Percentiles rank a stretch among this genome's conserved stretches.
Evolutionary conservation across 2,113 vertebrate species (phyloP).

Genomic region (Tychaedon coryphoeus): DNA sequence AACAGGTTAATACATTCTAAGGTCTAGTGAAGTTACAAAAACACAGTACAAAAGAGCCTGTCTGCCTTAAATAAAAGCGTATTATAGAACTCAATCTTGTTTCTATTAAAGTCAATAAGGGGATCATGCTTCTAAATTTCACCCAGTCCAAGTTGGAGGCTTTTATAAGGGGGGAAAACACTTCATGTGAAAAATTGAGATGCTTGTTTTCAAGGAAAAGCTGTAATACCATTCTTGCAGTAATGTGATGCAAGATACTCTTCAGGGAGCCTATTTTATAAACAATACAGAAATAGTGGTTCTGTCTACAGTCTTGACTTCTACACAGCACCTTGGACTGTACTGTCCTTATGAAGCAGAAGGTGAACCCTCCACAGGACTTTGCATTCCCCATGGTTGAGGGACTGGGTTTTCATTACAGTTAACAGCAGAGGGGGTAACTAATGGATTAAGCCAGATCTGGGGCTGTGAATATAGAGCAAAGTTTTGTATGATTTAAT

Average conservation of each 20-base stretch:
- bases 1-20: conserved; percentile 18
- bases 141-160: neutral
- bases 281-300: neutral
- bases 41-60: neutral
- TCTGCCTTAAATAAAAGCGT: conserved; percentile 30
- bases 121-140: conserved; percentile 24
- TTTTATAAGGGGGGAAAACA: conserved; percentile 31
- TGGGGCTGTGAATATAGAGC: neutral
- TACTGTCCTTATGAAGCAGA: neutral
- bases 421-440: neutral
- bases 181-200: conserved; percentile 46
- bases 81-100: conserved; percentile 24
- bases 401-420: neutral
- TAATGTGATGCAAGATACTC: neutral
- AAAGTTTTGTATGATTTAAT: neutral
- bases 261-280: neutral
- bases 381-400: neutral
- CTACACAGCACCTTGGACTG: neutral
- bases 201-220: neutral
- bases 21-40: conserved; percentile 35
- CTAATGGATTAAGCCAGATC: neutral
- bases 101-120: conserved; percentile 3
- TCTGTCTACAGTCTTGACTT: neutral
- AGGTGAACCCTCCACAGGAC: neutral
- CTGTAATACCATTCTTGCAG: neutral